Conservation (phyloP, 2,888 invertebrate species). For the Eumerus sabulonum region DNA sequence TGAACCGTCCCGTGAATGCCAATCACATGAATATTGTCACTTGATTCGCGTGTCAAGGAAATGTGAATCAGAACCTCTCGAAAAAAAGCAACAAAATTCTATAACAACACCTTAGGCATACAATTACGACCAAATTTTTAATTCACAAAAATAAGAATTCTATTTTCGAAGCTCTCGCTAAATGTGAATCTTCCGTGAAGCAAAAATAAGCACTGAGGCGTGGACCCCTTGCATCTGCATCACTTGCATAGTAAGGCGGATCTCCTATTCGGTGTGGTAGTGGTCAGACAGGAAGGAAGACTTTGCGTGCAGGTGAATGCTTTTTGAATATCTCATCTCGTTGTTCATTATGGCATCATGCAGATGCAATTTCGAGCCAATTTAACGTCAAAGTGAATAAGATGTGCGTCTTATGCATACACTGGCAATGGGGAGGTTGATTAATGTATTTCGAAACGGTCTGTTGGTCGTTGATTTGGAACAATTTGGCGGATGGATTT, state of each 20-base stretch:
- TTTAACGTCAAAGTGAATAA: conserved; percentile 18
- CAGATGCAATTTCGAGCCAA: conserved; percentile 37
- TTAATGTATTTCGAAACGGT: conserved; percentile 23
- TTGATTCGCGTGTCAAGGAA: conserved; percentile 51
- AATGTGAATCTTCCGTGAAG: conserved; percentile 2
- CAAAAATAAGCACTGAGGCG: background rate
- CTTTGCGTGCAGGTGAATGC: conserved; percentile 10
- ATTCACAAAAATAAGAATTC: conserved; percentile 59
- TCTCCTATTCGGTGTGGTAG: too few relatives aligned
- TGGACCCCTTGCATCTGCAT: conserved; percentile 7
- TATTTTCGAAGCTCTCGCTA: conserved; percentile 36
- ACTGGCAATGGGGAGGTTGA: conserved; percentile 6
- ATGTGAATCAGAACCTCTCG: conserved; percentile 34
- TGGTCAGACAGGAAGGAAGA: background rate
- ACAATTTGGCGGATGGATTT: background rate
- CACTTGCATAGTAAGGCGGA: too few relatives aligned
- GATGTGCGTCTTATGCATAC: background rate
- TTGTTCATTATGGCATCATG: background rate
- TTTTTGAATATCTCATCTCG: too few relatives aligned
- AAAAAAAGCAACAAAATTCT: conserved; percentile 1
- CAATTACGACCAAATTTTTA: conserved; percentile 39
- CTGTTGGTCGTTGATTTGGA: conserved; percentile 7
- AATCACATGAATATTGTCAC: conserved; percentile 62
- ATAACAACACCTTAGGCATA: conserved; percentile 32
- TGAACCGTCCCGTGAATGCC: conserved; percentile 15